These are phyloP conservation scores for Ascidia mentula DNA, from an alignment of 23 tunicate species.

Conservation along the genomic window DNA sequence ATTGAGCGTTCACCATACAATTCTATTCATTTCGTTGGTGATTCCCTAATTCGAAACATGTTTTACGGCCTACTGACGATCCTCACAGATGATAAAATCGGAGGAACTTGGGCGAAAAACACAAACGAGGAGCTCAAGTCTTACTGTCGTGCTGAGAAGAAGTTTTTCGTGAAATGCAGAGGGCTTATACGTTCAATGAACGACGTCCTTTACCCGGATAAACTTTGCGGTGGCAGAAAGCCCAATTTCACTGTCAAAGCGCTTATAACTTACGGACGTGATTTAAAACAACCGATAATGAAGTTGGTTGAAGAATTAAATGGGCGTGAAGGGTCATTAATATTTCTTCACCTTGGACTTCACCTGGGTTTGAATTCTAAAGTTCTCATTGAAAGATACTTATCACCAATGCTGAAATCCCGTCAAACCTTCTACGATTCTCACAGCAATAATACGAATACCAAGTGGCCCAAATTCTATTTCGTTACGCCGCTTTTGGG, in stretches of 20 bases:
- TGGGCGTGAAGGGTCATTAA: not conserved
- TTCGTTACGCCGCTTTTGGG: constrained; percentile 7
- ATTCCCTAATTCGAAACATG: constrained; percentile 67
- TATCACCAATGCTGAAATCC: not conserved
- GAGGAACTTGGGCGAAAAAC: constrained; percentile 32
- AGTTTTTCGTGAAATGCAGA: not conserved
- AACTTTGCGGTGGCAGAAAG: constrained; percentile 24
- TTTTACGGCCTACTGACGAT: constrained; percentile 30
- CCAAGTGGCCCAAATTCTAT: constrained; percentile 18
- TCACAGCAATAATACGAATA: not conserved
- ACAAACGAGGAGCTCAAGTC: constrained; percentile 4
- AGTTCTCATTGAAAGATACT: not conserved
- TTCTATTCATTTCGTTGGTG: constrained; percentile 53
- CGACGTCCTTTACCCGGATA: not conserved
- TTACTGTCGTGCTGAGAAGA: constrained; percentile 9
- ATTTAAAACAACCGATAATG: not conserved
- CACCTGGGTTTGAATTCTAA: not conserved
- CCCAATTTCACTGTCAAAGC: not conserved
- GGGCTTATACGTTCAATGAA: not conserved
- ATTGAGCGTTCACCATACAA: not conserved
- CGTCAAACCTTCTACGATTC: not conserved
- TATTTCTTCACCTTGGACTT: not conserved
- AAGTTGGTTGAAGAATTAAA: not conserved
- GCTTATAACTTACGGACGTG: not conserved
- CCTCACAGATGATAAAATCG: constrained; percentile 18